Base-by-base conservation (phyloP, 2,888 invertebrate species). In the Macaria liturata region DNA sequence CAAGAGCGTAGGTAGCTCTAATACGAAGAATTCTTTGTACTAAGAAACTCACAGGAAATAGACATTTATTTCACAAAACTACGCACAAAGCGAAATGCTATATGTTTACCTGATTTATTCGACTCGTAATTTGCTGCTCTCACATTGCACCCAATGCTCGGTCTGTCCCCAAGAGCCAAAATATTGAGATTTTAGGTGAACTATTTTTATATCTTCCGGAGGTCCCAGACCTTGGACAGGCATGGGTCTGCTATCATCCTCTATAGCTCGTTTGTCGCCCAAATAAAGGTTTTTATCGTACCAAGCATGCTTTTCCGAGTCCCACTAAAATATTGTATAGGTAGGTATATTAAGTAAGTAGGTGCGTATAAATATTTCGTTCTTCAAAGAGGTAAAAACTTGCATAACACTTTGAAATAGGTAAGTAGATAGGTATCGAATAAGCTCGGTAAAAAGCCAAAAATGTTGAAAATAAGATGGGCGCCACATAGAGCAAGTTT, bases 281-380 rank as follows among this genome's bases (percentile, higher is more conserved):
- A 94, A 78, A 71, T 93, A 94, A 49, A 94, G 71, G 71, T 93
- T 80, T 70, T 93, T 93, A 52, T 93, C 90, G 0, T 83, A 82
- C 94, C 94, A 95, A 49, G 46, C 8, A 55, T 62, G 48, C 20
- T 46, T 44, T 32, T 54, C 54, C 8, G 49, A 42, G n/a, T 52
- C 47, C 54, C 54, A 55, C 61, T 46, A 39, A 46, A 52, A 57
- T 20, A 9, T 50, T 20, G 4, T 40, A 46, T 37, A 37, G 34
- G 4, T 4, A 34, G 34, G 4, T 6, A 37, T 37, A 37, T 37
- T 7, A 6, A 37, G 34, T 34, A 34, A 34, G 7, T 37, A 37
- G 7, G 4, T 1, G 6, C 20, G 40, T 46, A 3, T 4, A 51
- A 43, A 32, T 30, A 4, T 49, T 37, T 5, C 3, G 54, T 6